Evolutionary conservation across 1,140 invertebrate species (phyloP), one percentile per base, ranked within the genome.

Genomic region (Drosophila pachea): DNA sequence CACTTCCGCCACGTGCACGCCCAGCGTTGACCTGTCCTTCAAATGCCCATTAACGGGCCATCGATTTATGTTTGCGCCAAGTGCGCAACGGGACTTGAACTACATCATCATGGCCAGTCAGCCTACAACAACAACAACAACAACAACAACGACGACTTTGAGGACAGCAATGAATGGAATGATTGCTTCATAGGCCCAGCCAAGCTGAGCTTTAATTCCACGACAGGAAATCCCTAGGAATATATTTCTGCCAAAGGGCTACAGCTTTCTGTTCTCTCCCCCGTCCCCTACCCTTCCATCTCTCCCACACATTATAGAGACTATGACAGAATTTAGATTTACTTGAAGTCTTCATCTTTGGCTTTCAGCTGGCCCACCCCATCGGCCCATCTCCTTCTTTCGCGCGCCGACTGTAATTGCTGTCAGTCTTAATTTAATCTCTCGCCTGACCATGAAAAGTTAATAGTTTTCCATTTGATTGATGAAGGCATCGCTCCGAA

Each of bases 11-110:
- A 76, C 73, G 73, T 52, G 62, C 65, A 69, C 38, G 43, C 56
- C 45, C 47, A 52, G 47, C 56, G 49, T 54, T 61, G 72, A 66
- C 62, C 67, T 78, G 79, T 68, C 78, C 79, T 84, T 84, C 79
- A 78, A 83, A 78, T 64, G 59, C 48, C 79, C 79, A 83, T 83
- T 84, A 83, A 76, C 35, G 59, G 78, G 60, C 66, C 74, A 82
- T 82, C 78, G 78, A 83, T 83, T 83, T 77, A 64, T 14, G 61
- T 71, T 42, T 52, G 49, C 31, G 32, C 72, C 77, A 67, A 68
- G 67, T 78, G 72, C 63, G 63, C 62, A 55, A 49, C 47, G 36
- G 40, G 66, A 62, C 52, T 48, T 47, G 54, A 66, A 66, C 66
- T 69, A 82, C 78, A 83, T 83, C 78, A 83, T 63, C 58, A 42